Conservation (phyloP, 2,888 invertebrate genomes). For the Seira ritae region DNA sequence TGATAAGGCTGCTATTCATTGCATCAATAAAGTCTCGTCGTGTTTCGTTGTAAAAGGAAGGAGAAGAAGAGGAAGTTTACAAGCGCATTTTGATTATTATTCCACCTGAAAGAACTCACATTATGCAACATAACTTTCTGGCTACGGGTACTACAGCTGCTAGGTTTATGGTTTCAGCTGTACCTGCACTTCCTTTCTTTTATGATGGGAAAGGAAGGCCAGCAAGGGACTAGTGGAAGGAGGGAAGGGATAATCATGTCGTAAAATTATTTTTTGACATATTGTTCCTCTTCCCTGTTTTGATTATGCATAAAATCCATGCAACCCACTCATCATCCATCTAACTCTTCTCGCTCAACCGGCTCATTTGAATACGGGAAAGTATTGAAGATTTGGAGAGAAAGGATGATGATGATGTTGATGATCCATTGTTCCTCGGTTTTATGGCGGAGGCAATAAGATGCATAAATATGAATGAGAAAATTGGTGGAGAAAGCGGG, state of each 20-base stretch:
- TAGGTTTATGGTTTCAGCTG: background rate
- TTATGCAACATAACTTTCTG: background rate
- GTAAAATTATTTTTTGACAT: constrained; percentile 19
- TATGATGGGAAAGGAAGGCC: no score
- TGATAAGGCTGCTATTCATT: no score
- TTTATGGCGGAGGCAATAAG: constrained; percentile 2
- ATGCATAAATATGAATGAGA: constrained; percentile 17
- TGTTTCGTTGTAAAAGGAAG: no score
- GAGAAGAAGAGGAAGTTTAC: no score
- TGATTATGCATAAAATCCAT: constrained; percentile 16
- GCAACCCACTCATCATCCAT: background rate
- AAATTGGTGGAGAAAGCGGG: background rate
- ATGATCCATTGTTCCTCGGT: constrained; percentile 8
- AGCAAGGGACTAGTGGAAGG: background rate
- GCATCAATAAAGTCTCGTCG: no score
- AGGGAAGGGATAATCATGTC: constrained; percentile 8
- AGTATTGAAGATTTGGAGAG: background rate
- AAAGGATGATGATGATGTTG: constrained; percentile 6
- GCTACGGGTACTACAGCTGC: background rate
- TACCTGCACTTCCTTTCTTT: background rate
- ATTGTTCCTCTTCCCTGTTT: constrained; percentile 18
- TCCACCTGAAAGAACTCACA: background rate
- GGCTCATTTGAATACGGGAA: background rate
- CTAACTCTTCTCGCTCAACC: constrained; percentile 8
- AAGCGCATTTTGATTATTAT: background rate